Evolutionary conservation across 2,113 vertebrate genomes (phyloP), one percentile per base, ranked within the genome.

Genomic region (Labeo rohita): DNA sequence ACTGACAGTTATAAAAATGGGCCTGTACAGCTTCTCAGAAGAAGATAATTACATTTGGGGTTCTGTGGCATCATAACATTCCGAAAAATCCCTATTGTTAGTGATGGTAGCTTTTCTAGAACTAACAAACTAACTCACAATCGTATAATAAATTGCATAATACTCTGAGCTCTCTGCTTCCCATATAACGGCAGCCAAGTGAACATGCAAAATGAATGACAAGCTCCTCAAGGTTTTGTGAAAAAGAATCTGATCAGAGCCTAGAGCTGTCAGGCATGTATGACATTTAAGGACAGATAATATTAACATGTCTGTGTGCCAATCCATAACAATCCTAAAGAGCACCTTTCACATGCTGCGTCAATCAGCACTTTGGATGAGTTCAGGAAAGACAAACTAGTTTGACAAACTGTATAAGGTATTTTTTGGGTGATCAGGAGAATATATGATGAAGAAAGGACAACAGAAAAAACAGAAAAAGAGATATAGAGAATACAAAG

Each of bases 401-500:
- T n/a, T n/a, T n/a, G n/a, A n/a, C n/a, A n/a, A n/a, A n/a, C 45
- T 0, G 12, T 34, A 50, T 72, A 28, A 54, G n/a, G n/a, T n/a
- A n/a, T n/a, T n/a, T n/a, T n/a, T n/a, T n/a, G n/a, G n/a, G n/a
- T n/a, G n/a, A n/a, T 61, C 28, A 56, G 12, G 49, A n/a, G 52
- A 81, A 21, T 8, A 84, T 49, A 18, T 49, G n/a, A 45, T 59
- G 59, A 72, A 61, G 56, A n/a, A 75, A 18, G 61, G 68, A 73
- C 66, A 49, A 9, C 50, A 68, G 54, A 82, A 79, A 50, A 72
- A 52, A 72, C n/a, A 73, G 43, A 21, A 49, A 70, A 45, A 85
- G 56, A 63, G 15, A 81, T 2, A 56, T n/a, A n/a, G 18, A 61
- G 18, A 8, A n/a, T 36, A 45, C 7, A 52, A 56, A 4, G 75